Conservation (phyloP, 1,140 invertebrate species). For the Gonioctena quinquepunctata region DNA sequence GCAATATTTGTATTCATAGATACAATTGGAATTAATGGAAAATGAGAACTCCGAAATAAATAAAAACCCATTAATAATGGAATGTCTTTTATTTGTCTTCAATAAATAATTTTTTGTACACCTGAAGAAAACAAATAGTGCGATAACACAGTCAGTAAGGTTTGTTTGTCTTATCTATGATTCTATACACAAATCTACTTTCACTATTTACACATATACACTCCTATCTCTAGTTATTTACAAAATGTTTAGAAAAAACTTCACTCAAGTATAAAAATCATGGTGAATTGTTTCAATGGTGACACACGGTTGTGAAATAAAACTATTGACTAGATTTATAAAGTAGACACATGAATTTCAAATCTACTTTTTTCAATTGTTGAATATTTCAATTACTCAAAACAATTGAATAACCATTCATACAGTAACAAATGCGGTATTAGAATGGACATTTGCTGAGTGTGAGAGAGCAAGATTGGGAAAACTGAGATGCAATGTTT, state of each 20-base stretch:
- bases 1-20: too few relatives aligned
- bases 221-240: slow-evolving; percentile 16
- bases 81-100: slow-evolving; percentile 33
- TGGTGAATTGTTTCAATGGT: neutral
- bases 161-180: slow-evolving; percentile 21
- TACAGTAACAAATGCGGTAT: too few relatives aligned
- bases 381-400: too few relatives aligned
- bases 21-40: too few relatives aligned
- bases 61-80: neutral
- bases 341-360: too few relatives aligned
- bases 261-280: slow-evolving; percentile 2
- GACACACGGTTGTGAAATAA: neutral
- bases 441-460: too few relatives aligned
- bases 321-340: slow-evolving; percentile 14
- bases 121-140: slow-evolving; percentile 27
- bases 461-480: too few relatives aligned
- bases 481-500: too few relatives aligned
- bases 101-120: slow-evolving; percentile 33
- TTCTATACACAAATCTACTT: slow-evolving; percentile 25
- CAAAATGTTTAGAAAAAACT: slow-evolving; percentile 15
- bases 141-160: slow-evolving; percentile 21
- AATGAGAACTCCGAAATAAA: too few relatives aligned
- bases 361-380: too few relatives aligned
- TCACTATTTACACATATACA: slow-evolving; percentile 22
- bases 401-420: too few relatives aligned